Evolutionary conservation across 2,888 invertebrate species (phyloP).

Genomic region (Geotrupes spiniger): DNA sequence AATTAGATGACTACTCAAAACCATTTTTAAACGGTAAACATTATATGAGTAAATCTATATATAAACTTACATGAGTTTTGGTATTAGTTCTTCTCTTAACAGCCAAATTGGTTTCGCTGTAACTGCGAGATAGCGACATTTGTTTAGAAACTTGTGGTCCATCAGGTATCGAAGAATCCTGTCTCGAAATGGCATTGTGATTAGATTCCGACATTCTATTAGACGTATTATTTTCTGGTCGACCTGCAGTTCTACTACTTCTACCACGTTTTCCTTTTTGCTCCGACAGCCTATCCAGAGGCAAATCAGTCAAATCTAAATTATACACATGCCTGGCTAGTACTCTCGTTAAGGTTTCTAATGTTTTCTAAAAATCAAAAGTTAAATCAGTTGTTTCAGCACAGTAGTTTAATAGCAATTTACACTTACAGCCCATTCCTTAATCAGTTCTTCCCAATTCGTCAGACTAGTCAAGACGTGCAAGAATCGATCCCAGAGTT

Average conservation of each 20-base stretch:
- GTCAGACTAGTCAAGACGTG: constrained; percentile 83
- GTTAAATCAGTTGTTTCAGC: background rate
- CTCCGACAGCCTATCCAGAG: constrained; percentile 74
- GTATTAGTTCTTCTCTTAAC: constrained; percentile 39
- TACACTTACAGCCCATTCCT: constrained; percentile 87
- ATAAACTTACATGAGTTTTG: constrained; percentile 27
- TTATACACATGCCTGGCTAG: constrained; percentile 93
- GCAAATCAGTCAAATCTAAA: constrained; percentile 85
- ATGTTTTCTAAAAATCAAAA: constrained; percentile 71
- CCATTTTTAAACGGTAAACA: no score
- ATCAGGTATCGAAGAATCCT: constrained; percentile 45
- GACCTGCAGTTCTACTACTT: constrained; percentile 38
- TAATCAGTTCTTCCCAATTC: constrained; percentile 90
- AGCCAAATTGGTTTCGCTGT: constrained; percentile 57
- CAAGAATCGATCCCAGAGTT: constrained; percentile 93
- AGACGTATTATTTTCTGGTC: constrained; percentile 37
- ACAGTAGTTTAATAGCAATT: background rate
- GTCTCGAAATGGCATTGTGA: constrained; percentile 35
- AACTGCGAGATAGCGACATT: constrained; percentile 49
- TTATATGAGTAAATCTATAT: no score
- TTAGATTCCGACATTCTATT: constrained; percentile 28
- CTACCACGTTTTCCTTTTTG: constrained; percentile 71
- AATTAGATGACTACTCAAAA: no score
- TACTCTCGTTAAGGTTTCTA: constrained; percentile 94
- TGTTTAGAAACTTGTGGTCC: constrained; percentile 36